These are phyloP conservation scores for Arrhamphus sclerolepis DNA, from an alignment of 2,797 vertebrate genomes.

Conservation along the genomic window DNA sequence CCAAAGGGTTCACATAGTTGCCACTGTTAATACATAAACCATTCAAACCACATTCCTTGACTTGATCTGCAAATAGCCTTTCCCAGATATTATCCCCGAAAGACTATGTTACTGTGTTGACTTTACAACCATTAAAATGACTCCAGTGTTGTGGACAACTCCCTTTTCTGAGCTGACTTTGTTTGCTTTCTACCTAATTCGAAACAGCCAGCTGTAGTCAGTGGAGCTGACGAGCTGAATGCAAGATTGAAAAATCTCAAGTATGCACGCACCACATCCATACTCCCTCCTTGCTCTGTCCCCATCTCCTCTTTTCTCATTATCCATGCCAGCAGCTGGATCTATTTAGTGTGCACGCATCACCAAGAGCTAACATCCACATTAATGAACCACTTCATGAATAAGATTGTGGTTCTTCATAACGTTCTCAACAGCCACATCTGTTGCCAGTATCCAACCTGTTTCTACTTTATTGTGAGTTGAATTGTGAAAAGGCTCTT, in stretches of 20 bases:
- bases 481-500: too few species aligned
- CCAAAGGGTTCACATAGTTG: too few species aligned
- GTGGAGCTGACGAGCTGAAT: slow-evolving; percentile 58
- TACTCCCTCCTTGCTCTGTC: slow-evolving; percentile 35
- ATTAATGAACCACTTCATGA: slow-evolving; percentile 1
- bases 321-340: slow-evolving; percentile 40
- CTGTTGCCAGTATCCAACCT: too few species aligned
- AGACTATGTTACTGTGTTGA: slow-evolving; percentile 11
- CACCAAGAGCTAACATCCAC: slow-evolving; percentile 15
- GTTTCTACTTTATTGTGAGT: too few species aligned
- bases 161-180: slow-evolving; percentile 57
- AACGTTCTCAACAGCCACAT: too few species aligned
- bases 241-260: slow-evolving; percentile 69
- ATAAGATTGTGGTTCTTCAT: not conserved
- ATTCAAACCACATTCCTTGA: slow-evolving; percentile 12
- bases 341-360: slow-evolving; percentile 14
- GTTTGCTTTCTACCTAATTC: slow-evolving; percentile 68
- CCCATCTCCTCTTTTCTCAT: slow-evolving; percentile 24
- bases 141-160: slow-evolving; percentile 43
- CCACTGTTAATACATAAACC: too few species aligned
- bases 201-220: slow-evolving; percentile 62
- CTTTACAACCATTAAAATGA: slow-evolving; percentile 34
- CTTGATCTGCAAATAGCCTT: slow-evolving; percentile 16
- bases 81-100: slow-evolving; percentile 18
- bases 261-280: slow-evolving; percentile 60